Conservation (phyloP, 92 coral and sea anemone species). For the Isaurus tuberculatus region DNA sequence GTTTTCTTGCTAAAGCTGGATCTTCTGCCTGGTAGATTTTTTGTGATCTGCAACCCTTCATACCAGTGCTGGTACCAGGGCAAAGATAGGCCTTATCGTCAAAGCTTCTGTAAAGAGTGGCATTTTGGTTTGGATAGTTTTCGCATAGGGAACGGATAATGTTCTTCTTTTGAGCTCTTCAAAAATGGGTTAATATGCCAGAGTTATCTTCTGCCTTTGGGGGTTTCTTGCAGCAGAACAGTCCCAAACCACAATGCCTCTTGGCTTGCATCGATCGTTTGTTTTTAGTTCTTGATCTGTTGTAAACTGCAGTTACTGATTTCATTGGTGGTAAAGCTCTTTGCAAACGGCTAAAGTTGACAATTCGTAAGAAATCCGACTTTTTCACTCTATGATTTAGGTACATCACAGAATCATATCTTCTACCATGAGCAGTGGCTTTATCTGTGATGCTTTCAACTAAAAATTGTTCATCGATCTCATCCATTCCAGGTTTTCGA, state of each 20-base stretch:
- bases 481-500: slow-evolving; percentile 33
- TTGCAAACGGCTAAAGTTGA: slow-evolving; percentile 2
- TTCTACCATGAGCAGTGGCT: slow-evolving; percentile 56
- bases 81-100: slow-evolving; percentile 49
- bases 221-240: slow-evolving; percentile 25
- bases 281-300: neutral
- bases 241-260: slow-evolving; percentile 15
- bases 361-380: slow-evolving; percentile 5
- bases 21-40: slow-evolving; percentile 35
- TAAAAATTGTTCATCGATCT: slow-evolving; percentile 46
- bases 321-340: slow-evolving; percentile 13
- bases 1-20: slow-evolving; percentile 19
- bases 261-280: neutral
- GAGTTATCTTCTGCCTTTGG: slow-evolving; percentile 38
- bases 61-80: slow-evolving; percentile 46
- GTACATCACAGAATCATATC: slow-evolving; percentile 7
- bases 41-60: slow-evolving; percentile 15
- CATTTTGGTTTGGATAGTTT: neutral
- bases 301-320: slow-evolving; percentile 14
- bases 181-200: slow-evolving; percentile 15
- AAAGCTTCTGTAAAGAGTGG: slow-evolving; percentile 18
- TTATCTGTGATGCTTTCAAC: slow-evolving; percentile 29
- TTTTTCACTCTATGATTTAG: slow-evolving; percentile 1
- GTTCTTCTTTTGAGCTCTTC: slow-evolving; percentile 33
- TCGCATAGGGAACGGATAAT: slow-evolving; percentile 6